phyloP scores from a whole-genome alignment of 2,113 vertebrate genomes.

The Tragulus kanchil region DNA sequence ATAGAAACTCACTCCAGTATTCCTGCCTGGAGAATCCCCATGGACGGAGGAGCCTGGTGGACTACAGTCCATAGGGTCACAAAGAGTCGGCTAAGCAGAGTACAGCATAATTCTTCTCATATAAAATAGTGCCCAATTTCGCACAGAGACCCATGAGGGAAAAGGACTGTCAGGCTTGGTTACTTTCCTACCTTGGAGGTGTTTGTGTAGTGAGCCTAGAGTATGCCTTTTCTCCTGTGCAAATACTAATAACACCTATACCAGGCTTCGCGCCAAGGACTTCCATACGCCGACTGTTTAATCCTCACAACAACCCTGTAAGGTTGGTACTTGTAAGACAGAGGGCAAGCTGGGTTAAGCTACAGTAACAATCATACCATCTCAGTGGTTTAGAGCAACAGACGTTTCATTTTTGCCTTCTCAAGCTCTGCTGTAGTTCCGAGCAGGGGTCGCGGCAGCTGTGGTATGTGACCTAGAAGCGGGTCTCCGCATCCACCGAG shows the following conservation, averaged over 20 bases:
- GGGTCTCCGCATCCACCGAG: fast-evolving
- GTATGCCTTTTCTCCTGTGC: neutral
- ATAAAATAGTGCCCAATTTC: neutral
- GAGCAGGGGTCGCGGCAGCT: neutral
- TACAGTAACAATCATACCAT: neutral
- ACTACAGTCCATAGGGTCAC: too few species aligned
- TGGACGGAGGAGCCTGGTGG: too few species aligned
- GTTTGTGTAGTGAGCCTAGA: neutral
- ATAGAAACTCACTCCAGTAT: too few species aligned
- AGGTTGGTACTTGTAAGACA: neutral
- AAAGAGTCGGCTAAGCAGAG: too few species aligned
- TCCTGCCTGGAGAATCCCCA: too few species aligned
- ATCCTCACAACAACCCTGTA: neutral
- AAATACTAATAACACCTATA: neutral
- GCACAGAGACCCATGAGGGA: neutral
- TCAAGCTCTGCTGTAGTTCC: neutral
- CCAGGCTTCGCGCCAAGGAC: neutral
- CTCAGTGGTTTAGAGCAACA: neutral
- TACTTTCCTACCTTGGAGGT: neutral
- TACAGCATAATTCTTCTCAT: neutral
- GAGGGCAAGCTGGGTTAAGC: neutral
- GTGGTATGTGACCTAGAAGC: neutral
- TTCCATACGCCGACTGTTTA: neutral
- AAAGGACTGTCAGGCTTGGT: neutral
- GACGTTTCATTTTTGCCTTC: neutral